A percentile compares a stretch with the other conserved stretches of the same genome.
Evolutionary conservation across 2,113 vertebrate genomes (phyloP).

Genomic region (Rynchops niger): DNA sequence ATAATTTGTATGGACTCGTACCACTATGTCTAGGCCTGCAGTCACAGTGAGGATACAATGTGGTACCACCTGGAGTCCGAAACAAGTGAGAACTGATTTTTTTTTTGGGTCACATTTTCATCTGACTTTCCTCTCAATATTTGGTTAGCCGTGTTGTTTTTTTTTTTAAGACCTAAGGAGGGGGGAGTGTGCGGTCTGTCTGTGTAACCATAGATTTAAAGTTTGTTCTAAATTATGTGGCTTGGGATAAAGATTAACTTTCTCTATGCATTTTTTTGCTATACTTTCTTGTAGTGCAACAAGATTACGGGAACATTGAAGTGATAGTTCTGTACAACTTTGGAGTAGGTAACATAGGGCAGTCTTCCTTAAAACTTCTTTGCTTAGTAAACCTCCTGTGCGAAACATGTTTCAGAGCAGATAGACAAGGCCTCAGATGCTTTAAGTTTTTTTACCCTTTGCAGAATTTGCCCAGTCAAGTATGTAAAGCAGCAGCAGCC

Average conservation of each 20-base stretch:
- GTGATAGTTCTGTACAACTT: neutral
- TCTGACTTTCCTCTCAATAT: neutral
- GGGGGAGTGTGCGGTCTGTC: neutral
- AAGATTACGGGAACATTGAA: neutral
- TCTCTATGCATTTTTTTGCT: neutral
- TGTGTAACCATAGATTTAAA: neutral
- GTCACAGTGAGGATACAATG: too few species aligned
- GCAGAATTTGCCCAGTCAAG: neutral
- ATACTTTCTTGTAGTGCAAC: neutral
- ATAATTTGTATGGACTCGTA: fast-evolving
- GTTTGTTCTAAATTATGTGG: neutral
- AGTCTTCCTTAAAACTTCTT: neutral
- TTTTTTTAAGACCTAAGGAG: neutral
- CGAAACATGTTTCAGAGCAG: neutral
- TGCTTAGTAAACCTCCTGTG: neutral
- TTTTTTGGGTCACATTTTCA: neutral
- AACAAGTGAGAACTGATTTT: neutral
- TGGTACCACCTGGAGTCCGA: neutral
- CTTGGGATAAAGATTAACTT: neutral
- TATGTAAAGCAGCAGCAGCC: neutral
- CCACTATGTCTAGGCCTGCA: neutral
- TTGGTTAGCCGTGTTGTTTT: neutral
- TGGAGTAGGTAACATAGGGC: neutral
- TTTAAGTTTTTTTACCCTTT: neutral
- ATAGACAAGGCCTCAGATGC: neutral